Evolutionary conservation across 2,888 invertebrate species (phyloP), one percentile per base, ranked within the genome.

Genomic region (Oxyteleia sp.): DNA sequence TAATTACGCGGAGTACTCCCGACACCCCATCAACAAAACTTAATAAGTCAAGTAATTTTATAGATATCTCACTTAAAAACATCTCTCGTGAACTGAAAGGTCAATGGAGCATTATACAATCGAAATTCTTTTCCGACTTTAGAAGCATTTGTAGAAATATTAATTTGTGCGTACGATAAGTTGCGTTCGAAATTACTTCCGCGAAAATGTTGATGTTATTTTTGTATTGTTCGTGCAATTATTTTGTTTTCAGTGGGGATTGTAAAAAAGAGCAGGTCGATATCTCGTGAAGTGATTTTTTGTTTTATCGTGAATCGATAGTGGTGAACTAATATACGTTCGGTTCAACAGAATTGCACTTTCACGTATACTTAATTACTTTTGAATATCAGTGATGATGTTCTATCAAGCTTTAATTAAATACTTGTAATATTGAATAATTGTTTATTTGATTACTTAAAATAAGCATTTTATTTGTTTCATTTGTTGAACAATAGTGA

Each of bases 91-190:
- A 63, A 47, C 45, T 45, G 32, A 63, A 32, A 63, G 47, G 47
- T 63, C 63, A 63, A 63, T 63, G 63, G 32, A 47, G 63, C 47
- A 38, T 64, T 64, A 64, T 64, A 64, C 64, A 64, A 64, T 64
- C 49, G 35, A 64, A 64, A 64, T 35, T 49, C 20, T 64, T 47
- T 64, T 43, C 18, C 64, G 35, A 64, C 15, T 38, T 49, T 64
- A 18, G 35, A 32, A 32, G 13, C 7, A 49, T 13, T 35, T 38
- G 20, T 64, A 35, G 20, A 63, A 64, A 49, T 64, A 64, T 64
- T 49, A 35, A 49, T 64, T 61, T 61, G 23, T 10, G 32, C 32
- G 32, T 10, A 63, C 32, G 47, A 63, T 63, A 61, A 61, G 29
- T 45, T 61, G 10, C 26, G 15, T 20, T 1, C 23, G 5, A 38